Evolutionary conservation across 2,113 vertebrate species (phyloP).

Genomic region (Cynoglossus semilaevis): DNA sequence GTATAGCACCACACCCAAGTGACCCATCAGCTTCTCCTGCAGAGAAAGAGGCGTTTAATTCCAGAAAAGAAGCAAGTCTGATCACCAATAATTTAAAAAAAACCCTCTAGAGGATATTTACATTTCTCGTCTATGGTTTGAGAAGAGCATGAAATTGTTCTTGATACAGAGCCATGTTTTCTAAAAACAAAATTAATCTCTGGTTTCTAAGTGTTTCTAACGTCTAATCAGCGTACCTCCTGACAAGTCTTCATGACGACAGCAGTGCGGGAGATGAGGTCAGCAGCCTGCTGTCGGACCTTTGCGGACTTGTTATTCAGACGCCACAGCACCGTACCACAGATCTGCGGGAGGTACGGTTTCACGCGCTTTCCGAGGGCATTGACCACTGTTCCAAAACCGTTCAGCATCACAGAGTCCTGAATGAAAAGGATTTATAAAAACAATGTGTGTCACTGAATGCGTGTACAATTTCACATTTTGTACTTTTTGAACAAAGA

Average conservation of each 20-base stretch:
- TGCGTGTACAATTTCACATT: neutral
- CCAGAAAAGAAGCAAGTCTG: fast-evolving
- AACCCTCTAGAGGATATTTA: too few relatives aligned
- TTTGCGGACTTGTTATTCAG: conserved; percentile 99
- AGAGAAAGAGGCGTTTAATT: conserved; percentile 19
- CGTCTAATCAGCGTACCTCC: conserved; percentile 76
- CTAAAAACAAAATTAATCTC: too few relatives aligned
- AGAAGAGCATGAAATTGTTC: too few relatives aligned
- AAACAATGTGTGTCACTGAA: too few relatives aligned
- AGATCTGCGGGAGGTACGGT: conserved; percentile 97
- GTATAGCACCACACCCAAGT: conserved; percentile 96
- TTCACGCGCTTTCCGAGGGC: conserved; percentile 97
- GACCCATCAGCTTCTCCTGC: conserved; percentile 98
- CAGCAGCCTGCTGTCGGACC: conserved; percentile 96
- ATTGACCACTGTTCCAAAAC: conserved; percentile 97
- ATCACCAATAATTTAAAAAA: too few relatives aligned
- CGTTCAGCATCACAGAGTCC: conserved; percentile 99
- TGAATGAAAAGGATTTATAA: conserved; percentile 42
- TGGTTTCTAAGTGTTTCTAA: neutral
- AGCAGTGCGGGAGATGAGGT: conserved; percentile 96
- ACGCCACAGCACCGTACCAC: conserved; percentile 97
- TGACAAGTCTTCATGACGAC: conserved; percentile 99
- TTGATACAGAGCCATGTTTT: too few relatives aligned
- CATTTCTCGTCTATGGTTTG: too few relatives aligned
- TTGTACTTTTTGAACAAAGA: neutral